Percentiles rank a stretch among this genome's conserved stretches.
phyloP scores from a whole-genome alignment of 2,113 vertebrate species.

The Ramphastos sulfuratus region DNA sequence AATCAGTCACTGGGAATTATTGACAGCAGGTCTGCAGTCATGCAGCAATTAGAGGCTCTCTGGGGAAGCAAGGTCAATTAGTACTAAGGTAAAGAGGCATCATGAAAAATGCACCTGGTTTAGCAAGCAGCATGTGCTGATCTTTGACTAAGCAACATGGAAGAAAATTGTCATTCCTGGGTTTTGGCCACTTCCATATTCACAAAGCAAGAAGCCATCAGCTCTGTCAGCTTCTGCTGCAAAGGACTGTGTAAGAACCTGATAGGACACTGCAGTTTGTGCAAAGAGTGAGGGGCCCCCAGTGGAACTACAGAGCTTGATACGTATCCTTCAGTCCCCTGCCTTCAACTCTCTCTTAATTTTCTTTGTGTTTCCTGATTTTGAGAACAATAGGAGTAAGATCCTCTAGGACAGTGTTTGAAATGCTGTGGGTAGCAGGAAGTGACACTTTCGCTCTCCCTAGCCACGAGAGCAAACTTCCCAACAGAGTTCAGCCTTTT shows the following conservation, averaged over 20 bases:
- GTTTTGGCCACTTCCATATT: not conserved
- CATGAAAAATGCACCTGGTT: not conserved
- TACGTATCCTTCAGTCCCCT: not conserved
- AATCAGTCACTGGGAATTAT: not conserved
- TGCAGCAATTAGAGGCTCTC: not conserved
- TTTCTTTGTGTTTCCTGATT: not conserved
- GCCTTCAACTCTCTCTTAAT: not conserved
- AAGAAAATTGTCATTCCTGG: not conserved
- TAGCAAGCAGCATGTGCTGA: not conserved
- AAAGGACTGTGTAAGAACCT: not conserved
- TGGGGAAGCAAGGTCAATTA: not conserved
- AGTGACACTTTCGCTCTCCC: not conserved
- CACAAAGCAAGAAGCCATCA: not conserved
- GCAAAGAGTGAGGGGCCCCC: not conserved
- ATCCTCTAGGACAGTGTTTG: not conserved
- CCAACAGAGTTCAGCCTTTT: not conserved
- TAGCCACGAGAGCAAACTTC: not conserved
- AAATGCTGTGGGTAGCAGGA: not conserved
- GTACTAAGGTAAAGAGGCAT: not conserved
- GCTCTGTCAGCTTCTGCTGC: not conserved
- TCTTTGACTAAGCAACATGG: not conserved
- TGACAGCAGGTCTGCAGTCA: not conserved
- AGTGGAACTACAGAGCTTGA: not conserved
- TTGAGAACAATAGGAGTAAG: not conserved
- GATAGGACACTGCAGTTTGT: not conserved